Percentiles rank a stretch among this genome's conserved stretches.
Conservation (phyloP, 2,797 vertebrate species). For the Gallinago stenura region DNA sequence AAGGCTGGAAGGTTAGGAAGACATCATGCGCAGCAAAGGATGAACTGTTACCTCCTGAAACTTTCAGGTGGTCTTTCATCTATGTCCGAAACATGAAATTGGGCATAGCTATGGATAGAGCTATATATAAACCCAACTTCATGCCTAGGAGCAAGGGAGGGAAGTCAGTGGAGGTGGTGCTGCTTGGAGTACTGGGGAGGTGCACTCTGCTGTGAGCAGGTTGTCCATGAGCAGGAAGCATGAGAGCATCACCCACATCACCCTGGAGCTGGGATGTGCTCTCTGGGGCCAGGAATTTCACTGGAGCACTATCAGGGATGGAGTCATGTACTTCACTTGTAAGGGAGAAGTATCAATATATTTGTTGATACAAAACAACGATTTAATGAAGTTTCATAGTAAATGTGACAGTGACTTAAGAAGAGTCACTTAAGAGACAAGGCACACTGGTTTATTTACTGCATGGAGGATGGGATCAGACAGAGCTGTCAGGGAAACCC, state of each 20-base stretch:
- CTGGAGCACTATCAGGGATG: background rate
- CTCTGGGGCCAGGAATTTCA: background rate
- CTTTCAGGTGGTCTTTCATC: background rate
- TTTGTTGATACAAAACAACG: background rate
- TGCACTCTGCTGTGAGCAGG: rapidly evolving
- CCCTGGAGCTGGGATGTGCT: rapidly evolving
- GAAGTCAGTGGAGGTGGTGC: background rate
- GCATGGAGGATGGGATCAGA: background rate
- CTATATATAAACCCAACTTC: background rate
- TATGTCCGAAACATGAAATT: background rate
- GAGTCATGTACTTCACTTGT: background rate
- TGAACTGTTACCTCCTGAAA: background rate
- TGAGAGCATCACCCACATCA: background rate
- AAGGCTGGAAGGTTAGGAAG: background rate
- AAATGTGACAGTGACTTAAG: no score
- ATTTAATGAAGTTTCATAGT: background rate
- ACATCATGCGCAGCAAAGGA: background rate
- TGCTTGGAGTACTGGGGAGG: background rate
- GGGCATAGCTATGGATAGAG: background rate
- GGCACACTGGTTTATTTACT: background rate
- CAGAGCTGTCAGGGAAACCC: background rate
- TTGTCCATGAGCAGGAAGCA: background rate
- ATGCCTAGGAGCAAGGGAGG: background rate
- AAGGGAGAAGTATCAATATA: background rate
- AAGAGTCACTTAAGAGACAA: no score